These are phyloP conservation scores for Philonicus albiceps DNA, from an alignment of 2,888 invertebrate genomes.

Conservation along the genomic window DNA sequence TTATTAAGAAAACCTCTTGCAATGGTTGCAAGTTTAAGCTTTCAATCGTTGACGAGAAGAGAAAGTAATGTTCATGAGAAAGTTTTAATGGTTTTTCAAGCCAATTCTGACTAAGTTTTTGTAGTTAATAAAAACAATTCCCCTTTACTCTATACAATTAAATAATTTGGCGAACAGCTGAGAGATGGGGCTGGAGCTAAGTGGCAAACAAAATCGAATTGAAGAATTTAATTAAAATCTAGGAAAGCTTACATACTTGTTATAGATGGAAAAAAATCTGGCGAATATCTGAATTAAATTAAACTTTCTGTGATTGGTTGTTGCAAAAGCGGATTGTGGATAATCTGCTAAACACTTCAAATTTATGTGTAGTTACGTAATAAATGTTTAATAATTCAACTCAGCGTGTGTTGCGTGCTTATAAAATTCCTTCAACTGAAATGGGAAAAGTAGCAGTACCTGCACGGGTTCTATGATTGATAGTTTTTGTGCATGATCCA, in stretches of 20 bases:
- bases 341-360: not conserved
- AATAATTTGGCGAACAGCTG: conserved; percentile 7
- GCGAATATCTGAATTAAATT: not conserved
- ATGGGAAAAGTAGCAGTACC: not conserved
- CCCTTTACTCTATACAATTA: not conserved
- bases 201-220: not conserved
- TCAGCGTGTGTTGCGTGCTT: not conserved
- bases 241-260: not conserved
- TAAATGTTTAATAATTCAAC: not conserved
- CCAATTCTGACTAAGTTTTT: not conserved
- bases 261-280: not conserved
- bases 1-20: not conserved
- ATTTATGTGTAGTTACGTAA: not conserved
- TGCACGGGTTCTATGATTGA: not conserved
- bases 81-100: not conserved
- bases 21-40: not conserved
- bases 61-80: not conserved
- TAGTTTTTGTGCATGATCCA: not conserved
- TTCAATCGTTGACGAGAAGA: not conserved
- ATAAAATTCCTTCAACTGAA: not conserved
- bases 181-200: not conserved
- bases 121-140: not conserved
- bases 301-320: not conserved
- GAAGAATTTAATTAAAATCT: not conserved
- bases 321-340: not conserved